Percentiles rank a stretch among this genome's conserved stretches.
Evolutionary conservation across 2,797 vertebrate species (phyloP).

Genomic region (Pterois miles): DNA sequence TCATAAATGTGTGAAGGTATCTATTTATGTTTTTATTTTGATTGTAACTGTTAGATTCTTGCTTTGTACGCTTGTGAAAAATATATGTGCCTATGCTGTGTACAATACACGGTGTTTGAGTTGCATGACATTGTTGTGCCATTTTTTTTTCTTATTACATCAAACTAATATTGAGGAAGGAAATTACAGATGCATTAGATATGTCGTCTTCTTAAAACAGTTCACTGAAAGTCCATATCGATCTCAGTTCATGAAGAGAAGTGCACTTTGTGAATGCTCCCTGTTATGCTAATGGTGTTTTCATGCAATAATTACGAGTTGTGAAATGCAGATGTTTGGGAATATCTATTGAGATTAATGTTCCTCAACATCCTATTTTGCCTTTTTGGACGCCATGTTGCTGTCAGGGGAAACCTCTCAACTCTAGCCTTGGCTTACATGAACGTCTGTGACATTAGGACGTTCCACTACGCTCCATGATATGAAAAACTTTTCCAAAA

Average conservation of each 20-base stretch:
- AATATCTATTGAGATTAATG: background rate
- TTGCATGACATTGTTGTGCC: background rate
- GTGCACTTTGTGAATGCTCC: background rate
- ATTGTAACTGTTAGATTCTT: conserved; percentile 4
- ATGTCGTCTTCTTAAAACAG: background rate
- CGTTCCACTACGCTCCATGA: background rate
- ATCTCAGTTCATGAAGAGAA: background rate
- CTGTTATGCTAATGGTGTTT: background rate
- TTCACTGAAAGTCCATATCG: background rate
- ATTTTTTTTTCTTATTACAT: background rate
- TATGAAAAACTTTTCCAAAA: background rate
- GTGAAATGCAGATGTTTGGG: background rate
- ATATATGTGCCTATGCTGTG: conserved; percentile 7
- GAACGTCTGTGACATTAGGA: background rate
- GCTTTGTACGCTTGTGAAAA: conserved; percentile 15
- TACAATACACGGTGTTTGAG: conserved; percentile 33
- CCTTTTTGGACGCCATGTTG: background rate
- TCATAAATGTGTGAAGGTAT: conserved; percentile 30
- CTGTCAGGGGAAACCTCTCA: background rate
- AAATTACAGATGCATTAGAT: background rate
- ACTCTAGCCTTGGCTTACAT: background rate
- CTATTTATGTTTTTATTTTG: conserved; percentile 45
- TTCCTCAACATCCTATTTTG: background rate
- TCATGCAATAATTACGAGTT: background rate
- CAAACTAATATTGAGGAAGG: background rate